Evolutionary conservation across 2,888 invertebrate species (phyloP).

Genomic region (Pyrochroa serraticornis): DNA sequence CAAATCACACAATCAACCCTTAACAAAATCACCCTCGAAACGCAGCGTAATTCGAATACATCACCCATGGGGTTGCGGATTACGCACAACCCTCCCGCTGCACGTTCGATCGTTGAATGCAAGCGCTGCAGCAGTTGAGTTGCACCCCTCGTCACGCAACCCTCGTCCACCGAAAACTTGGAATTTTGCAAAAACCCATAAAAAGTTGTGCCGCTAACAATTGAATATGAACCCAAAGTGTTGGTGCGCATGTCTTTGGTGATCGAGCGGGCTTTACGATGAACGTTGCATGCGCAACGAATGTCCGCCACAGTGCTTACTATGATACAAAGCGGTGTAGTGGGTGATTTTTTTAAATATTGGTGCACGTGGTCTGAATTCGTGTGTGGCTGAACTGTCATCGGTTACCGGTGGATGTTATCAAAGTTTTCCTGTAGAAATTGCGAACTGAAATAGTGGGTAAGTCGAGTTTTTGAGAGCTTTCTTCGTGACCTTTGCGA

Average conservation of each 20-base stretch:
- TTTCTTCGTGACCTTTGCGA: neutral
- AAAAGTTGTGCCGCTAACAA: neutral
- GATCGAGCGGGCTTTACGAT: slow-evolving; percentile 46
- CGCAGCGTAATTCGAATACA: neutral
- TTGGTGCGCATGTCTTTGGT: slow-evolving; percentile 35
- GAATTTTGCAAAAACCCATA: neutral
- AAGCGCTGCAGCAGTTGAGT: neutral
- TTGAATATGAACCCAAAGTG: slow-evolving; percentile 19
- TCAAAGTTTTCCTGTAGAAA: no score
- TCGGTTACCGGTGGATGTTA: neutral
- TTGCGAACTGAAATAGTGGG: neutral
- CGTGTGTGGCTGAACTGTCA: slow-evolving; percentile 17
- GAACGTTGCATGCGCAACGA: slow-evolving; percentile 41
- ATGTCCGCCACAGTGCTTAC: slow-evolving; percentile 42
- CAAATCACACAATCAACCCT: slow-evolving; percentile 21
- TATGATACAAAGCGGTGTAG: slow-evolving; percentile 44
- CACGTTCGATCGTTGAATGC: neutral
- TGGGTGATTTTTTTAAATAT: slow-evolving; percentile 40
- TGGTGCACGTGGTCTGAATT: slow-evolving; percentile 41
- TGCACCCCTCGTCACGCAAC: neutral
- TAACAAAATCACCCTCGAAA: slow-evolving; percentile 16
- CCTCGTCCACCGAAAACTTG: neutral
- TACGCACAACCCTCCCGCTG: neutral
- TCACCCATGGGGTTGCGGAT: slow-evolving; percentile 7
- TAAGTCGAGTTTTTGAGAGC: slow-evolving; percentile 12